Evolutionary conservation across 1,140 invertebrate genomes (phyloP).

Genomic region (Pararge aegeria): DNA sequence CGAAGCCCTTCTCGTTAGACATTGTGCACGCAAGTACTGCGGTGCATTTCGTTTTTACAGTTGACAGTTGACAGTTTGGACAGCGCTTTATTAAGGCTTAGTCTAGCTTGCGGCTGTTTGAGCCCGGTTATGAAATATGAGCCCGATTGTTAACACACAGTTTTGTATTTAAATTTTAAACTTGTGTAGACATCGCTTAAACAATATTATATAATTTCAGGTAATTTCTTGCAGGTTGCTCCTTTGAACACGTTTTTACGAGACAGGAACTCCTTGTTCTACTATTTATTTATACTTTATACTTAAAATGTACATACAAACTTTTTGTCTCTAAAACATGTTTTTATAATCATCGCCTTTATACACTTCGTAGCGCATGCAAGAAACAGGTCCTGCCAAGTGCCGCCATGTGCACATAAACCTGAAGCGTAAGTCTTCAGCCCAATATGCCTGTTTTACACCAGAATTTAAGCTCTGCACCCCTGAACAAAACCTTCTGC

Average conservation of each 20-base stretch:
- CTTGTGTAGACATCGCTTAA: neutral
- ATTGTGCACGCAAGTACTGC: slow-evolving; percentile 46
- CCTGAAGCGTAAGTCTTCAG: too few species aligned
- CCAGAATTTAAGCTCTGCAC: too few species aligned
- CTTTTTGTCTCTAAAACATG: too few species aligned
- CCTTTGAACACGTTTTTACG: neutral
- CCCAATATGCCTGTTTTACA: too few species aligned
- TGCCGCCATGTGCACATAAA: too few species aligned
- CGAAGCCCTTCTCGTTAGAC: slow-evolving; percentile 43
- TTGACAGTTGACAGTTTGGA: slow-evolving; percentile 40
- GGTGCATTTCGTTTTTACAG: slow-evolving; percentile 45
- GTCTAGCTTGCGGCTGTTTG: slow-evolving; percentile 30
- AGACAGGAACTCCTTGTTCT: too few species aligned
- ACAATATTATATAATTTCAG: neutral
- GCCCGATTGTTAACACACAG: slow-evolving; percentile 2
- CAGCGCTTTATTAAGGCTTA: slow-evolving; percentile 39
- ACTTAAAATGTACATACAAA: too few species aligned
- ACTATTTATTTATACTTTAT: too few species aligned
- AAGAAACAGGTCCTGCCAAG: too few species aligned
- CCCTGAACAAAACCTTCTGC: too few species aligned
- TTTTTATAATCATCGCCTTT: too few species aligned
- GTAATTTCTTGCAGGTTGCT: neutral
- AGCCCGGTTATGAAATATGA: slow-evolving; percentile 30
- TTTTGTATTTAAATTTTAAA: slow-evolving; percentile 6
- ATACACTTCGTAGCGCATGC: too few species aligned